phyloP scores from a whole-genome alignment of 2,797 vertebrate genomes.

The Hippoglossus hippoglossus region DNA sequence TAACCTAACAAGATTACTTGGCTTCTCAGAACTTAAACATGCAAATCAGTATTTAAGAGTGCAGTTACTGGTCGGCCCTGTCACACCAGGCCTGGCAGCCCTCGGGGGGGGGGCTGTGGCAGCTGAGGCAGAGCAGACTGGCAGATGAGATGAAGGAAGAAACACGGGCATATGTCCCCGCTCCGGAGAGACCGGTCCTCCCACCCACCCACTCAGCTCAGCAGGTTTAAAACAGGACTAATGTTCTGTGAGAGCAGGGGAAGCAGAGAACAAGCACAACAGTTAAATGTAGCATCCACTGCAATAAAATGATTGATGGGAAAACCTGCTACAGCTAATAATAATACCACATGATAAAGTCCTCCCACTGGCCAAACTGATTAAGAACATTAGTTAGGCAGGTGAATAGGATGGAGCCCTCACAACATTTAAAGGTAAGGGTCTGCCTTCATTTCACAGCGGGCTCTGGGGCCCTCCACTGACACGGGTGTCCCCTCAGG shows the following conservation, averaged over 20 bases:
- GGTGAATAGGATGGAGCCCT: no score
- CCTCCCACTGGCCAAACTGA: no score
- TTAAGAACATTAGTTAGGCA: no score
- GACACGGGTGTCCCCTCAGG: no score
- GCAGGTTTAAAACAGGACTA: slow-evolving; percentile 12
- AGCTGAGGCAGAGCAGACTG: slow-evolving; percentile 30
- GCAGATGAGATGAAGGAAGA: slow-evolving; percentile 47
- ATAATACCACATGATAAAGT: no score
- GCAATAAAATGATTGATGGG: no score
- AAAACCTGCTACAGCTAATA: no score
- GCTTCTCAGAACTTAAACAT: slow-evolving; percentile 37
- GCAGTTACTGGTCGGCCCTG: slow-evolving; percentile 15
- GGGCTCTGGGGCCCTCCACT: no score
- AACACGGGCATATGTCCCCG: slow-evolving; percentile 32
- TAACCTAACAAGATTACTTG: slow-evolving; percentile 53
- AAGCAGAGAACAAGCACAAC: background rate
- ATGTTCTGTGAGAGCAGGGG: background rate
- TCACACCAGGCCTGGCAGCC: background rate
- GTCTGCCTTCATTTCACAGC: no score
- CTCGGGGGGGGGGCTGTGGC: background rate
- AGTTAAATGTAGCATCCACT: background rate
- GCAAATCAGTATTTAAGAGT: slow-evolving; percentile 50
- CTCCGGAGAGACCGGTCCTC: slow-evolving; percentile 38
- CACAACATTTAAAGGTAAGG: no score
- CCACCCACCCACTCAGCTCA: slow-evolving; percentile 32